These are phyloP conservation scores for Diplolepis rosae DNA, from an alignment of 2,888 invertebrate genomes.

Conservation along the genomic window DNA sequence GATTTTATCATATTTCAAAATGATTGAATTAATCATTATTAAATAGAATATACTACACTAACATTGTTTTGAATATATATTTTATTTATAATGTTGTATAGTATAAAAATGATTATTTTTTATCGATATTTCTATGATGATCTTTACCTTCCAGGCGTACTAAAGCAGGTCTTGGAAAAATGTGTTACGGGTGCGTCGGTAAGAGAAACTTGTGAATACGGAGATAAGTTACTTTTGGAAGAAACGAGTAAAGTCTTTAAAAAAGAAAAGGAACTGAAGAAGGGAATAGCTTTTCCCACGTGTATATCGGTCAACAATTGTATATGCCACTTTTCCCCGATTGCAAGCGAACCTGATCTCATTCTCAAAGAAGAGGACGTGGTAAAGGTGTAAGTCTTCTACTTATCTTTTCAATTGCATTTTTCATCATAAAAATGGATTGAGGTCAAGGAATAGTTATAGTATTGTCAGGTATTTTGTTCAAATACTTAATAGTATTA, in stretches of 20 bases:
- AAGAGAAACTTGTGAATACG: slow-evolving; percentile 92
- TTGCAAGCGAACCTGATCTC: slow-evolving; percentile 92
- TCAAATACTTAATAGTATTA: too few species aligned
- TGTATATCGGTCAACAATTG: slow-evolving; percentile 99
- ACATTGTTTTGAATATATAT: too few species aligned
- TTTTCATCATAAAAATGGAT: too few species aligned
- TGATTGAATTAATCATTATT: too few species aligned
- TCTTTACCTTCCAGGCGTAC: slow-evolving; percentile 82
- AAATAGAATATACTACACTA: too few species aligned
- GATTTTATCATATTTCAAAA: too few species aligned
- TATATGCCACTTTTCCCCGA: slow-evolving; percentile 98
- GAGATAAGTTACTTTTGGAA: slow-evolving; percentile 90
- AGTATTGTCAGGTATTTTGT: too few species aligned
- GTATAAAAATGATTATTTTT: background rate
- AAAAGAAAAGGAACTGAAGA: slow-evolving; percentile 98
- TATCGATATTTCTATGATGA: background rate
- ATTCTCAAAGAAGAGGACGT: slow-evolving; percentile 92
- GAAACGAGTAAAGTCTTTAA: slow-evolving; percentile 98
- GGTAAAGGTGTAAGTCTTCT: slow-evolving; percentile 92
- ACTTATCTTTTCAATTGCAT: too few species aligned
- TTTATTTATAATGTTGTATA: background rate
- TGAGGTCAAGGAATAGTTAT: too few species aligned
- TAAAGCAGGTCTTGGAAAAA: slow-evolving; percentile 91
- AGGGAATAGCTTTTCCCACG: slow-evolving; percentile 99
- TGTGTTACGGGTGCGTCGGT: slow-evolving; percentile 92